Evolutionary conservation across 2,888 invertebrate genomes (phyloP).

Genomic region (Eueremaeus valkanovi): DNA sequence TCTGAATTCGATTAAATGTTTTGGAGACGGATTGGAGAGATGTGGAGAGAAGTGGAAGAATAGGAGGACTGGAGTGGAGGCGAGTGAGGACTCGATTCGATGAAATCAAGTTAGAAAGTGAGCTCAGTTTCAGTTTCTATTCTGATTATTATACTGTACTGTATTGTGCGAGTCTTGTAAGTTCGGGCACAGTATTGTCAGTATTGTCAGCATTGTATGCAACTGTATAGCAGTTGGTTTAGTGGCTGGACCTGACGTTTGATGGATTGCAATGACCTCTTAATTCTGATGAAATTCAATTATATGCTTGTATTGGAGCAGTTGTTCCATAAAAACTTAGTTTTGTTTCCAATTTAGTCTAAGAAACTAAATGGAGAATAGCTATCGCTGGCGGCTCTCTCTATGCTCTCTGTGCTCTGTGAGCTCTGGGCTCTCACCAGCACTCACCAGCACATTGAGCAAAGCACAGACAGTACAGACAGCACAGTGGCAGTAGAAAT

Average conservation of each 20-base stretch:
- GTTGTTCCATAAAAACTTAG: conserved; percentile 27
- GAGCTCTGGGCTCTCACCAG: neutral
- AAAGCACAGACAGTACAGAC: no score
- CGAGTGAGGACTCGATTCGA: neutral
- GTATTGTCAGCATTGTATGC: neutral
- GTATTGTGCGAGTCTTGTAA: neutral
- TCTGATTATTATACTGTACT: neutral
- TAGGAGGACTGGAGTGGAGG: neutral
- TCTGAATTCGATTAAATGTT: neutral
- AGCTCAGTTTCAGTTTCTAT: neutral
- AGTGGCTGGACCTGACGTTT: conserved; percentile 23
- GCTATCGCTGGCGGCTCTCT: neutral
- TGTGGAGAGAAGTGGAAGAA: neutral
- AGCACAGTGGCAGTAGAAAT: no score
- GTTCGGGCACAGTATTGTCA: neutral
- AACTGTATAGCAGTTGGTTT: no score
- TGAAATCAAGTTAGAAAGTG: conserved; percentile 8
- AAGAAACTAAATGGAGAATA: conserved; percentile 27
- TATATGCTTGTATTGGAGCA: conserved; percentile 11
- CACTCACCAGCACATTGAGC: neutral
- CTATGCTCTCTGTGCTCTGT: neutral
- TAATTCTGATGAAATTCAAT: conserved; percentile 34
- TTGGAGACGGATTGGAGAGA: neutral
- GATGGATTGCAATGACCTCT: conserved; percentile 34
- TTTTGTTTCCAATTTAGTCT: conserved; percentile 28